A percentile compares a stretch with the other conserved stretches of the same genome.
Evolutionary conservation across 1,140 invertebrate species (phyloP).

Genomic region (Dreissena polymorpha): DNA sequence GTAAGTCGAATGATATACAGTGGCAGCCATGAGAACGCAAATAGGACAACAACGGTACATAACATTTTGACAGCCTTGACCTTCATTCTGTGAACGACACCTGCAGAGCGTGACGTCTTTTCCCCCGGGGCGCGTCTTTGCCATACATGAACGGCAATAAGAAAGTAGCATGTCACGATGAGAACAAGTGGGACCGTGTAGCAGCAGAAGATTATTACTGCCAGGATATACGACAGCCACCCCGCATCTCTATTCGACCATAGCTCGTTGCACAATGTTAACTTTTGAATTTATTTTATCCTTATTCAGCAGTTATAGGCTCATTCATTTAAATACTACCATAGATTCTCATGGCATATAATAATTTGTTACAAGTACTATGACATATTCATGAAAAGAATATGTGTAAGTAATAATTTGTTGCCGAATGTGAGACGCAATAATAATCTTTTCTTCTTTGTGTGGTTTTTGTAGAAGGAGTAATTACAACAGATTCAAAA

Average conservation of each 20-base stretch:
- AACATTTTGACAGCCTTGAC: conserved; percentile 88
- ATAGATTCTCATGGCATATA: no score
- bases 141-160: conserved; percentile 96
- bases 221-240: conserved; percentile 89
- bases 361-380: no score
- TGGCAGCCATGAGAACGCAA: conserved; percentile 97
- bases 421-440: no score
- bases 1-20: conserved; percentile 84
- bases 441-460: no score
- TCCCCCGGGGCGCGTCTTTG: conserved; percentile 90
- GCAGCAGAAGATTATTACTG: conserved; percentile 93
- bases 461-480: no score
- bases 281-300: conserved; percentile 7
- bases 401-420: no score
- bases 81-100: conserved; percentile 77
- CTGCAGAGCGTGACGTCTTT: conserved; percentile 75
- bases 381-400: no score
- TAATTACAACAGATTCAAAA: no score
- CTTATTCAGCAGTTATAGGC: no score
- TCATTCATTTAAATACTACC: no score
- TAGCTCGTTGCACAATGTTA: conserved; percentile 61
- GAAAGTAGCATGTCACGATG: conserved; percentile 94
- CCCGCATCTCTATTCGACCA: conserved; percentile 83
- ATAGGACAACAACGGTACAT: conserved; percentile 95
- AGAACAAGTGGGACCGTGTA: conserved; percentile 95